Base-by-base conservation (phyloP, 1,140 invertebrate genomes). In the Brachionus rubens region DNA sequence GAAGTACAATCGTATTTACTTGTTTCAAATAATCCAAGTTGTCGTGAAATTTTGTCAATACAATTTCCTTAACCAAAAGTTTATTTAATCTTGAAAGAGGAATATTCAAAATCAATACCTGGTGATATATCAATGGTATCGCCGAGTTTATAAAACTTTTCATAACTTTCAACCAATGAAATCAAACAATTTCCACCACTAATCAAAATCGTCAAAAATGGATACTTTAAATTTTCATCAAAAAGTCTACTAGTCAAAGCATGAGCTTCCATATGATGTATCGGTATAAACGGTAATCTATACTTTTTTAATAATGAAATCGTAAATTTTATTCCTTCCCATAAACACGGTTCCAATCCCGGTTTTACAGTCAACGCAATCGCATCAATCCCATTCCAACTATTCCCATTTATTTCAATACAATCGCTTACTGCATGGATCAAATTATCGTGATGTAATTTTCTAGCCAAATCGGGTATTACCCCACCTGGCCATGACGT, bases 181-280 rank as follows among this genome's bases (percentile, higher is more conserved):
- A 98, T 81, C 54, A 96, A 86, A 85, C 91, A 91, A 82, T 98
- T 93, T 7, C 94, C 94, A 46, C 84, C 84, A 80, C 94, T 97
- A 77, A 94, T 90, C 2, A 98, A 85, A 9, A 97, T 83, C 24
- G 91, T 90, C 52, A 98, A 83, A 86, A 91, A 98, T 54, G 96
- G 96, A 87, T 93, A 97, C 62, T 90, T 83, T 52, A 97, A 86
- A 21, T 88, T 89, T 79, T 62, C 80, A 78, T 48, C 43, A 67
- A 76, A 70, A 26, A 40, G 19, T 47, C 19, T 56, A 76, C 54
- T 47, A 28, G 43, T 48, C n/a, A 48, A 30, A n/a, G 95, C 94
- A 88, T 98, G 96, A 7, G 95, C 95, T 88, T 98, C 90, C 95
- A 98, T 98, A 79, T 98, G 96, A 87, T 98, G 95, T 79, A 98